These are phyloP conservation scores for Platygyra sinensis DNA, from an alignment of 64 coral and sea anemone genomes.

Conservation along the genomic window DNA sequence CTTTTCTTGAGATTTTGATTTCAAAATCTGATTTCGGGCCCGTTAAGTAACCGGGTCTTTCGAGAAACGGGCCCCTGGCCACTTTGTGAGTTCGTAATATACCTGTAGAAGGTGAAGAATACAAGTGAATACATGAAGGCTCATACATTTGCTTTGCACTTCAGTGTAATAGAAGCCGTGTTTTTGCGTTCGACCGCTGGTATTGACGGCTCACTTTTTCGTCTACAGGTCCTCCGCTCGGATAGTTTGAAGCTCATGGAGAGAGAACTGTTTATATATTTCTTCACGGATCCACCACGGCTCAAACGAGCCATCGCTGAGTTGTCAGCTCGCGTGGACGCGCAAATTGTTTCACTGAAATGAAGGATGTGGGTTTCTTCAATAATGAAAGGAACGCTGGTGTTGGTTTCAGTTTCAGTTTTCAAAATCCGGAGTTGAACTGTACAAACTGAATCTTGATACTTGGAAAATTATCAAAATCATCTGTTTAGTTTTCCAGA, in stretches of 20 bases:
- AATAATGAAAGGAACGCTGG: neutral
- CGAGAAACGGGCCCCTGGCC: too few species aligned
- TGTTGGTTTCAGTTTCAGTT: neutral
- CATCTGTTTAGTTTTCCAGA: too few species aligned
- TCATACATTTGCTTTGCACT: too few species aligned
- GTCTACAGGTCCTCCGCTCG: slow-evolving; percentile 89
- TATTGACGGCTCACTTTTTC: slow-evolving; percentile 5
- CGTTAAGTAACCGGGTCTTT: too few species aligned
- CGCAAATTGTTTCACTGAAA: slow-evolving; percentile 80
- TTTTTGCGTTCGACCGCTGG: too few species aligned
- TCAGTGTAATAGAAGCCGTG: too few species aligned
- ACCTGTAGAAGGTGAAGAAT: too few species aligned
- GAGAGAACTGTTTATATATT: slow-evolving; percentile 90
- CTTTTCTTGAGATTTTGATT: too few species aligned
- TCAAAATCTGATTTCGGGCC: too few species aligned
- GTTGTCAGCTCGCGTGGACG: slow-evolving; percentile 82
- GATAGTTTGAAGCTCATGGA: slow-evolving; percentile 81
- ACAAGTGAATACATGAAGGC: too few species aligned
- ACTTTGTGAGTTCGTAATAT: too few species aligned
- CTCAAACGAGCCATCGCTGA: slow-evolving; percentile 84
- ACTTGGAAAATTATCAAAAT: neutral
- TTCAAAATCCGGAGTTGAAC: neutral
- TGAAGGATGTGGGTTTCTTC: slow-evolving; percentile 5
- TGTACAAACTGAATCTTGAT: neutral
- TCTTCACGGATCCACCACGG: slow-evolving; percentile 84